Evolutionary conservation across 2,113 vertebrate species (phyloP).

Genomic region (Dipodomys stephensi): DNA sequence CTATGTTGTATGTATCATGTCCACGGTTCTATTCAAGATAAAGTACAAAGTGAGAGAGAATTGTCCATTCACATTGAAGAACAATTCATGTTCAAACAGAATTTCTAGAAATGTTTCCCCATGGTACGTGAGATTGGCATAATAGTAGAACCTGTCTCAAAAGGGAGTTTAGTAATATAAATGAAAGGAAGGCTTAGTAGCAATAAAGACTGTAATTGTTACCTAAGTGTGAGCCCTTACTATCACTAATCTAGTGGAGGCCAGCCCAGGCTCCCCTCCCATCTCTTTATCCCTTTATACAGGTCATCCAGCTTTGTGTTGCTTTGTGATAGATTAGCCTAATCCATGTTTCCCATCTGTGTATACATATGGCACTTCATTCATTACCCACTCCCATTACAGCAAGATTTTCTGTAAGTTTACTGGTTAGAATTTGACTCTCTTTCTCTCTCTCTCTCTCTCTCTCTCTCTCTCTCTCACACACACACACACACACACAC

Average conservation of each 20-base stretch:
- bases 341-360: neutral
- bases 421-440: neutral
- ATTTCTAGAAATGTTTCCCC: neutral
- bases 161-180: neutral
- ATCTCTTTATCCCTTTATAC: neutral
- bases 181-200: neutral
- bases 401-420: conserved; percentile 10
- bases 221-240: neutral
- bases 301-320: neutral
- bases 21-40: neutral
- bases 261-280: neutral
- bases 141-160: neutral
- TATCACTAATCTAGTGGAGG: neutral
- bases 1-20: neutral
- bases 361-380: neutral
- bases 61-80: neutral
- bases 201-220: neutral
- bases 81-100: neutral
- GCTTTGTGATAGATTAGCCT: conserved; percentile 8
- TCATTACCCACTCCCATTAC: neutral
- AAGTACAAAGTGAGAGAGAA: conserved; percentile 24
- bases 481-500: too few species aligned
- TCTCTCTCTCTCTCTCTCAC: too few species aligned
- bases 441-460: too few species aligned
- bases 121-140: neutral